phyloP scores from a whole-genome alignment of 2,113 vertebrate species.

The Ictalurus furcatus region DNA sequence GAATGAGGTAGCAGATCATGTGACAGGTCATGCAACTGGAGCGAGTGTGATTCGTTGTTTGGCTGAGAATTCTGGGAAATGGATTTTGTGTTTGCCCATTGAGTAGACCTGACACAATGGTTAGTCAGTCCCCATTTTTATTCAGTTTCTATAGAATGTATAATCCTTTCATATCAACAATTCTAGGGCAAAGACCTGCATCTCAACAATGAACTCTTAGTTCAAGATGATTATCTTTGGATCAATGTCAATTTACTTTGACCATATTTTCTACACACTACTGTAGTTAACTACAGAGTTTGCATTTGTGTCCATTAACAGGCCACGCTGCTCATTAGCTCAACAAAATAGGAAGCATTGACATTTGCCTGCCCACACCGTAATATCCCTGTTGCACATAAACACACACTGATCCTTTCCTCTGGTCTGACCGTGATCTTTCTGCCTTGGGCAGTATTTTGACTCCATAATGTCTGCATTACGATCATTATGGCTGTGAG shows the following conservation, averaged over 20 bases:
- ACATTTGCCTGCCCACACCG: constrained; percentile 50
- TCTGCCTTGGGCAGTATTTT: constrained; percentile 35
- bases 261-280: constrained; percentile 23
- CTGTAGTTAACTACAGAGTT: constrained; percentile 39
- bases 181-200: not conserved
- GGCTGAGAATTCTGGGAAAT: not conserved
- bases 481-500: constrained; percentile 48
- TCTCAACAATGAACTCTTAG: not conserved
- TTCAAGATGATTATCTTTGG: not conserved
- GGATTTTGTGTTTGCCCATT: not conserved
- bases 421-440: constrained; percentile 37
- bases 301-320: constrained; percentile 31
- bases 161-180: not conserved
- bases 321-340: constrained; percentile 48
- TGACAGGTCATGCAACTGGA: not conserved
- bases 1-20: not conserved
- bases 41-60: not conserved
- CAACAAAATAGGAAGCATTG: constrained; percentile 44
- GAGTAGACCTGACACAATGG: not conserved
- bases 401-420: not conserved
- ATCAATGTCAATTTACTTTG: constrained; percentile 32
- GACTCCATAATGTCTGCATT: constrained; percentile 38
- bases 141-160: not conserved
- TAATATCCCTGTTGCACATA: constrained; percentile 32
- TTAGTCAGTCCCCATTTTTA: not conserved